Conservation (phyloP, 2,888 invertebrate species). For the Oscheius sp. region DNA sequence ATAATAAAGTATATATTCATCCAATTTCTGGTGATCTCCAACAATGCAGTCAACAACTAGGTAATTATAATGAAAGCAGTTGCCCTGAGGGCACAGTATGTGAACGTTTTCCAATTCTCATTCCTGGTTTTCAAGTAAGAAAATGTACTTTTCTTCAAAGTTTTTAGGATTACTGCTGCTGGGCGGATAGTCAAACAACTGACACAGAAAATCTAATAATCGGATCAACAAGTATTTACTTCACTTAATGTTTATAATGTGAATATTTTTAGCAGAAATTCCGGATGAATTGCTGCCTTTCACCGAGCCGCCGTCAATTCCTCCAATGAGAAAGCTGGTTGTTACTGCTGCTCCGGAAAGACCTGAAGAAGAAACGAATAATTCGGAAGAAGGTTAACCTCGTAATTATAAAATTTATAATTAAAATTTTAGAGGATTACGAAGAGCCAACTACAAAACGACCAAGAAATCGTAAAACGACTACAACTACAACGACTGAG, state of each 20-base stretch:
- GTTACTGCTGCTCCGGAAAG: constrained; percentile 21
- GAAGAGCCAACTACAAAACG: constrained; percentile 31
- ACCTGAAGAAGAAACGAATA: constrained; percentile 32
- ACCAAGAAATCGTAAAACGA: constrained; percentile 36
- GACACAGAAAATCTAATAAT: constrained; percentile 36
- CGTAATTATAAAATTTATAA: background rate
- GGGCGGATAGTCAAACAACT: constrained; percentile 41
- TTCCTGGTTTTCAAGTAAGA: constrained; percentile 57
- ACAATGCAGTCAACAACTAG: constrained; percentile 57
- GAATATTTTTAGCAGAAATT: constrained; percentile 20
- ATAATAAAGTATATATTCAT: constrained; percentile 55
- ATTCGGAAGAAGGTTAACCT: background rate
- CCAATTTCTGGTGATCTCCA: constrained; percentile 59
- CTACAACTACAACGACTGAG: constrained; percentile 43
- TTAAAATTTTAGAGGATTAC: background rate
- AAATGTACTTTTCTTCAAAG: background rate
- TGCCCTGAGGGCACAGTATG: constrained; percentile 62
- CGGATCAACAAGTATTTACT: constrained; percentile 35
- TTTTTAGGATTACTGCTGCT: constrained; percentile 56
- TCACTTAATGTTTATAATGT: no score
- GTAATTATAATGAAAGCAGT: constrained; percentile 57
- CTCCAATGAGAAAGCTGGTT: constrained; percentile 18
- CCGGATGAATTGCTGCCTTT: constrained; percentile 29
- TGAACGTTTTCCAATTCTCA: constrained; percentile 57
- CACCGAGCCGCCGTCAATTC: constrained; percentile 4